Base-by-base conservation (phyloP, 2,888 invertebrate species). In the Carcina quercana region DNA sequence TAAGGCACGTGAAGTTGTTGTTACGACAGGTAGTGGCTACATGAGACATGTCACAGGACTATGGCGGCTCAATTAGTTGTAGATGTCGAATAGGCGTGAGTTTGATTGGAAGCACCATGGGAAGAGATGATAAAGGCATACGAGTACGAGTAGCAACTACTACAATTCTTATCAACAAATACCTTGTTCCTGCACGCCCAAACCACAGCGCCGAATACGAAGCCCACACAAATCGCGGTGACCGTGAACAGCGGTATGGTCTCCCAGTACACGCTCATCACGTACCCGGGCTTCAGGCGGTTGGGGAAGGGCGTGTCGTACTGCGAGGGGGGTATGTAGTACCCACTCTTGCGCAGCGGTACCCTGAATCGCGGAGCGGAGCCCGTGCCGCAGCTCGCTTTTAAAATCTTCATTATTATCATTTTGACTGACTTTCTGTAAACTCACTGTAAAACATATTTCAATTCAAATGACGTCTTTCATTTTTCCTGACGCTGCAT, bases 141-240 rank as follows among this genome's bases (percentile, higher is more conserved):
- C n/a, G n/a, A n/a, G n/a, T n/a, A n/a, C n/a, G n/a, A n/a, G n/a
- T n/a, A n/a, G n/a, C n/a, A n/a, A n/a, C n/a, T 14, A 3, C 2
- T 15, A 17, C n/a, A n/a, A n/a, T n/a, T n/a, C n/a, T n/a, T n/a
- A n/a, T n/a, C n/a, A n/a, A n/a, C n/a, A n/a, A n/a, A 12, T 43
- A 74, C 79, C 66, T 76, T 80, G 41, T 72, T 56, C 15, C 37
- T 54, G 32, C 40, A 41, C 1, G 66, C 50, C 62, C 59, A 74
- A 1, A 49, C 21, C n/a, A 71, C 54, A 2, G 61, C 28, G 0
- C 24, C 7, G 2, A 53, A 17, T 41, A 64, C 3, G 0, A 72
- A 0, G 0, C 14, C 0, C 0, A 74, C 4, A 0, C 59, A 42
- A 3, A 59, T 13, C 5, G 29, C 34, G 0, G 69, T 71, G 1